Evolutionary conservation across 2,888 invertebrate genomes (phyloP), one percentile per base, ranked within the genome.

Genomic region (Antheraea assamensis): DNA sequence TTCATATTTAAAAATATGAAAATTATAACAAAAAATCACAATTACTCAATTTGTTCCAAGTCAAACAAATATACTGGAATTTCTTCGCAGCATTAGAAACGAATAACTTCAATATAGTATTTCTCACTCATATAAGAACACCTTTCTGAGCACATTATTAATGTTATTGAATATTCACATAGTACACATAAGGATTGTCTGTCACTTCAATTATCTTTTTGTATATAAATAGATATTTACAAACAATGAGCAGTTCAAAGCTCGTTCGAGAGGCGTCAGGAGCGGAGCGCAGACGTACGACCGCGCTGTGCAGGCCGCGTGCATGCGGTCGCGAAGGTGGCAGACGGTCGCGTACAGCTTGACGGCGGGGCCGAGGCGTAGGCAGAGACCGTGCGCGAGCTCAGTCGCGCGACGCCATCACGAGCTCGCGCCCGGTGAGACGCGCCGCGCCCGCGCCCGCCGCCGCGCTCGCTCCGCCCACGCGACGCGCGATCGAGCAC

Each of bases 281-380:
- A 71, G 30, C 7, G 31, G 15, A 21, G 70, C 61, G 47, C 42
- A 10, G 58, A 24, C 17, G 58, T 58, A n/a, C 58, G 58, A 24
- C n/a, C 58, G 47, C 17, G 64, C 27, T 66, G 35, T 2, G 61
- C 17, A n/a, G 49, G 42, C 3, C 5, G 73, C 42, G 70, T 55
- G 73, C 42, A 42, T 1, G 72, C 83, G 77, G 58, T 85, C 85
- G 31, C 93, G 87, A 78, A 93, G 85, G 74, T 88, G 88, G 0
- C 89, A 84, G 74, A 92, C 86, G 49, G 88, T 88, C 71, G 89
- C 87, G 88, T 92, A 90, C 55, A 87, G 76, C 78, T 98, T 98
- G 78, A 98, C 95, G 64, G 98, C 97, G 64, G 98, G 98, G 13
- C 98, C 98, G 75, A 98, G 95, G 86, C 97, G 97, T 76, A 98